Percentiles rank a stretch among this genome's conserved stretches.
Conservation (phyloP, 2,113 vertebrate species). For the Delphinus delphis region DNA sequence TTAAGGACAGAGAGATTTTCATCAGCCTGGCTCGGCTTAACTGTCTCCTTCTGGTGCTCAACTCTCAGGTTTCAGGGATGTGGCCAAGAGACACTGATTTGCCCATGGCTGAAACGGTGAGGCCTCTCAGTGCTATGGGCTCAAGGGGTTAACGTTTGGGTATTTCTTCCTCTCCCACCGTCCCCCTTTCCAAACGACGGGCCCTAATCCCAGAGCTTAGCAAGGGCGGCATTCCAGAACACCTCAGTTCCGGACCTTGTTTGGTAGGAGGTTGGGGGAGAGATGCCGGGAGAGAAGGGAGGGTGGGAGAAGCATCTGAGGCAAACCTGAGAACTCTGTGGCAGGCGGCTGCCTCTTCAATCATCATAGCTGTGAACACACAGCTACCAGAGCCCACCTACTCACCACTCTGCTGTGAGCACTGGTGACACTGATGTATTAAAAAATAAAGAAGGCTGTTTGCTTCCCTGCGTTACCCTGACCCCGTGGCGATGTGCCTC, state of each 20-base stretch:
- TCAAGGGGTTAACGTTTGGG: conserved; percentile 59
- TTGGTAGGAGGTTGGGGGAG: not conserved
- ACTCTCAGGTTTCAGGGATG: conserved; percentile 52
- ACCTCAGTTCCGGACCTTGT: conserved; percentile 52
- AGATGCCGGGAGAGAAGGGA: not conserved
- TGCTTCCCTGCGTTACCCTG: not conserved
- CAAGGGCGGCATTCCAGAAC: conserved; percentile 55
- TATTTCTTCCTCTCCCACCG: not conserved
- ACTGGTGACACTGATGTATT: not conserved
- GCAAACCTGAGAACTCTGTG: not conserved
- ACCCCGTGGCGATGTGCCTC: not conserved
- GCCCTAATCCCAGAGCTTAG: conserved; percentile 66
- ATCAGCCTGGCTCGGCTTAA: conserved; percentile 63
- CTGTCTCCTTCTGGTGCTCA: conserved; percentile 31
- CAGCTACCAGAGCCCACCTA: not conserved
- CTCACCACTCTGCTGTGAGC: not conserved
- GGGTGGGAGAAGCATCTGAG: not conserved
- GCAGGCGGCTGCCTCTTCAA: not conserved
- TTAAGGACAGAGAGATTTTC: conserved; percentile 51
- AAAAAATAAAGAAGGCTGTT: not conserved
- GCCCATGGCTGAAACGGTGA: not conserved
- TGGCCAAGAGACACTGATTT: not conserved
- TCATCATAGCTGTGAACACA: not conserved
- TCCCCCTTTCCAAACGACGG: conserved; percentile 25
- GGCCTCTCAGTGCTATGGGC: not conserved